phyloP scores from a whole-genome alignment of 2,797 vertebrate species.

The Notolabrus celidotus region DNA sequence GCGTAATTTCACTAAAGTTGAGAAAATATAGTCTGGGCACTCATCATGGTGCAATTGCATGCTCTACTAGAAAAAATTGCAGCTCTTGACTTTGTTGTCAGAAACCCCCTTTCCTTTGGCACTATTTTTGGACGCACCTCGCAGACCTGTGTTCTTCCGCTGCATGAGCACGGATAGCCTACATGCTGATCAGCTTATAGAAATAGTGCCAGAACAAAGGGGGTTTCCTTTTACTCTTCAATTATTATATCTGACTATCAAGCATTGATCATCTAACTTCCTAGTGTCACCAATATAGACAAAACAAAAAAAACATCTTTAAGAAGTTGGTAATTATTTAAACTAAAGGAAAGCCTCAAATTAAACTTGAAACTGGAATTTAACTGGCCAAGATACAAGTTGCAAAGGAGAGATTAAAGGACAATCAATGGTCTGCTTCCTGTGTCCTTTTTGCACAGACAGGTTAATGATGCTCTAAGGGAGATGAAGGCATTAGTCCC shows the following conservation, averaged over 20 bases:
- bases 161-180: too few species aligned
- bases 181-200: too few species aligned
- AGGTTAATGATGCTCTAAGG: slow-evolving; percentile 79
- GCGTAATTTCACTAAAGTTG: too few species aligned
- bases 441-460: slow-evolving; percentile 75
- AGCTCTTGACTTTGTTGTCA: too few species aligned
- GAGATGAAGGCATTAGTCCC: slow-evolving; percentile 72
- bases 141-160: too few species aligned
- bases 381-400: slow-evolving; percentile 56
- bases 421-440: slow-evolving; percentile 69
- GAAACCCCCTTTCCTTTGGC: too few species aligned
- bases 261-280: background rate
- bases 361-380: slow-evolving; percentile 14
- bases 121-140: too few species aligned
- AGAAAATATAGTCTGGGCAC: too few species aligned
- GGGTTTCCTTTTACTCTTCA: background rate
- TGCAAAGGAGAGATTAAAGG: slow-evolving; percentile 70
- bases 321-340: slow-evolving; percentile 46
- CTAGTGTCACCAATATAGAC: background rate
- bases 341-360: slow-evolving; percentile 34
- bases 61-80: too few species aligned
- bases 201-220: too few species aligned
- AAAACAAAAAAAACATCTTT: slow-evolving; percentile 13
- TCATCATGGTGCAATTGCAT: too few species aligned
- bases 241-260: background rate